These are phyloP conservation scores for Bombylius major DNA, from an alignment of 2,888 invertebrate species.

Conservation along the genomic window DNA sequence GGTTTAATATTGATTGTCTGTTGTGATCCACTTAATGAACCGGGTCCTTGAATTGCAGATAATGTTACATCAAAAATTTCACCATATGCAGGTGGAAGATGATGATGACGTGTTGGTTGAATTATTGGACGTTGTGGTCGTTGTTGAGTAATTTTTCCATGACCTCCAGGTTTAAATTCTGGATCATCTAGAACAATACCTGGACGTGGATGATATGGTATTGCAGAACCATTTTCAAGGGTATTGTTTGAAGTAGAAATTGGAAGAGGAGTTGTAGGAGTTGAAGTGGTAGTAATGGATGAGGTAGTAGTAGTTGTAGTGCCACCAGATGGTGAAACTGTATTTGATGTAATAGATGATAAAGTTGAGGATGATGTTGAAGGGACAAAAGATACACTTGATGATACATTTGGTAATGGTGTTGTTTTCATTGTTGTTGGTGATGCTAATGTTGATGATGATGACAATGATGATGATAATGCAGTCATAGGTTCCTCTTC, in stretches of 20 bases:
- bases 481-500: conserved; percentile 11
- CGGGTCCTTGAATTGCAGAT: conserved; percentile 75
- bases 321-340: conserved; percentile 16
- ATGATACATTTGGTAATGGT: not conserved
- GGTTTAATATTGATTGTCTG: conserved; percentile 37
- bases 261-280: not conserved
- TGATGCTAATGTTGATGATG: too few relatives aligned
- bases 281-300: conserved; percentile 16
- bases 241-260: not conserved
- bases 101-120: conserved; percentile 34
- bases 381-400: not conserved
- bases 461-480: conserved; percentile 11
- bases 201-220: conserved; percentile 60
- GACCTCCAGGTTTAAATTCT: conserved; percentile 58
- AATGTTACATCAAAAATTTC: conserved; percentile 83
- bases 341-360: conserved; percentile 11
- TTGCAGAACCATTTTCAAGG: conserved; percentile 4
- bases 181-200: conserved; percentile 79
- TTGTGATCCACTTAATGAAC: conserved; percentile 41
- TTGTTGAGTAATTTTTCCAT: conserved; percentile 20
- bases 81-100: conserved; percentile 46
- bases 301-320: conserved; percentile 17
- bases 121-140: conserved; percentile 31
- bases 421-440: not conserved
- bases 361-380: conserved; percentile 4